Base-by-base conservation (phyloP, 2,113 vertebrate species). In the Phrynocephalus versicolor region DNA sequence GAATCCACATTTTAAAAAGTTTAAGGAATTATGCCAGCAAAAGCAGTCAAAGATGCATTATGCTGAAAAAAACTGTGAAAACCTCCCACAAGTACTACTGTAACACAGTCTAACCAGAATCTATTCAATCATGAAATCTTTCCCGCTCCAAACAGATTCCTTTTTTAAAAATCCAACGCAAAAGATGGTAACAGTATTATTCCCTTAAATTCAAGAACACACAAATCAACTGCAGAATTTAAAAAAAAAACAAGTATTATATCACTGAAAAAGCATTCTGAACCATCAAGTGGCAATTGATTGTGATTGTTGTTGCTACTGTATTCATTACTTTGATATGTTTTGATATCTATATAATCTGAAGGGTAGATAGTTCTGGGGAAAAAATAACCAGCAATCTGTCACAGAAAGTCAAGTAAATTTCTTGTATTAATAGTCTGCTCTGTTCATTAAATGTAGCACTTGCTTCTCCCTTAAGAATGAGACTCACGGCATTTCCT, bases 401-500 rank as follows among this genome's bases (percentile, higher is more conserved):
- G 39, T n/a, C 62, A 70, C 15, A 69, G 45, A 83, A 30, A 8
- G 1, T 13, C 77, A 27, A 27, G 27, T 67, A 7, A 25, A 60
- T 3, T 81, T 51, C 70, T n/a, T 45, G 74, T 7, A 0, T 0
- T 3, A 8, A n/a, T 12, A 9, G 0, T 12, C 2, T 33, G 45
- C 16, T 8, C 70, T 70, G 16, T 7, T 23, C 74, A 58, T 41
- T 51, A 37, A 13, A 74, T 55, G 51, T 25, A 55, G 21, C 7
- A 30, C n/a, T 35, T 45, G 64, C 12, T 41, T 41, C 55, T 5
- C 6, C 71, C 27, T 75, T 39, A 55, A 25, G 37, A 9, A 0
- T 0, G 58, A 7, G 60, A 98, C 98, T 98, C 95, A 99, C 99
- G 99, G 99, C 99, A 99, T 99, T 94, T 99, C 99, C 92, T 99